Evolutionary conservation across 2,797 vertebrate genomes (phyloP).

Genomic region (Tragopan temminckii): DNA sequence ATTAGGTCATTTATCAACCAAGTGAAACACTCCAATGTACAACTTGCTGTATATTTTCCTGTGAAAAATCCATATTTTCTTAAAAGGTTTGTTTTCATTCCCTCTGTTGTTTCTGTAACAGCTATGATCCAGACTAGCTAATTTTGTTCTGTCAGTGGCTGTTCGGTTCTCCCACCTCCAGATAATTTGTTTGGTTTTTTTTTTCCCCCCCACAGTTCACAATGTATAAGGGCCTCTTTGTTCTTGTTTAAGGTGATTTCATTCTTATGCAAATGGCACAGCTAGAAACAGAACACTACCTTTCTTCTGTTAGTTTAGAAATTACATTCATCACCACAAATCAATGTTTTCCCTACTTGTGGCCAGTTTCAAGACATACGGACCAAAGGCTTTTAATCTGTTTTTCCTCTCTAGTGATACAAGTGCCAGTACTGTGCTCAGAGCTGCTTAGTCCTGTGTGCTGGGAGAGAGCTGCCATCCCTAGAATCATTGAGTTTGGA

Average conservation of each 20-base stretch:
- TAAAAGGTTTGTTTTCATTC: slow-evolving; percentile 40
- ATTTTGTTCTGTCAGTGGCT: slow-evolving; percentile 32
- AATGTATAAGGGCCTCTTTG: slow-evolving; percentile 23
- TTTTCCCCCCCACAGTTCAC: background rate
- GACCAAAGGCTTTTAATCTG: slow-evolving; percentile 5
- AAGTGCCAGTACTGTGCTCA: background rate
- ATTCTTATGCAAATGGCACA: slow-evolving; percentile 53
- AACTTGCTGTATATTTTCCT: background rate
- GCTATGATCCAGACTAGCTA: slow-evolving; percentile 8
- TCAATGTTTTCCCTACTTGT: slow-evolving; percentile 50
- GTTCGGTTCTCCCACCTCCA: slow-evolving; percentile 13
- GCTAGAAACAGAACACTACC: slow-evolving; percentile 24
- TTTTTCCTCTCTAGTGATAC: background rate
- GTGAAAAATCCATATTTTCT: slow-evolving; percentile 32
- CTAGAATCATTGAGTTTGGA: background rate
- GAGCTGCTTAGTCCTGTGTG: background rate
- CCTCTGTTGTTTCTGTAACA: slow-evolving; percentile 18
- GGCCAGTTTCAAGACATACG: background rate
- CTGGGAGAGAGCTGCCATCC: background rate
- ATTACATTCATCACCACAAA: slow-evolving; percentile 30
- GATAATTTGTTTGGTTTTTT: slow-evolving; percentile 22
- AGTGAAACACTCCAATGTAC: background rate
- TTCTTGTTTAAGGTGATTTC: slow-evolving; percentile 62
- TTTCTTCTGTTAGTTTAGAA: slow-evolving; percentile 60
- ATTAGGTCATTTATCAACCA: slow-evolving; percentile 31